A percentile compares a stretch with the other conserved stretches of the same genome.
Conservation (phyloP, 2,888 invertebrate genomes). For the Eueremaeus valkanovi region DNA sequence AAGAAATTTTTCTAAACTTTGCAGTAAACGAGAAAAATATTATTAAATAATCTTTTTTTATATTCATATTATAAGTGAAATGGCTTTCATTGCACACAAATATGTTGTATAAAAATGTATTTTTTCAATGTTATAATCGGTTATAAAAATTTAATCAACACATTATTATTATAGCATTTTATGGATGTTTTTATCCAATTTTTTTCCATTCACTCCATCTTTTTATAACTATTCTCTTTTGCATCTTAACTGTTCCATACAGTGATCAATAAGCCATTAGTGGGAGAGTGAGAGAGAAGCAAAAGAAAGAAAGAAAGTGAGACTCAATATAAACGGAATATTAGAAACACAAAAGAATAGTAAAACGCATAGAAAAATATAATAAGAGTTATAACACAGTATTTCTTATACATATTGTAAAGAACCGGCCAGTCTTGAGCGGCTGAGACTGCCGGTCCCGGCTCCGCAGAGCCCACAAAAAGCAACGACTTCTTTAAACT, state of each 20-base stretch:
- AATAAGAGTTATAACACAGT: not conserved
- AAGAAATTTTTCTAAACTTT: not conserved
- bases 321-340: not conserved
- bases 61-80: too few species aligned
- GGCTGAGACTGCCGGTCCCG: too few species aligned
- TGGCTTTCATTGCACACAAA: not conserved
- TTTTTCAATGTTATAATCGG: not conserved
- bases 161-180: slow-evolving; percentile 19
- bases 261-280: slow-evolving; percentile 35
- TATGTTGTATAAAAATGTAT: slow-evolving; percentile 3
- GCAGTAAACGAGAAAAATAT: not conserved
- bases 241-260: not conserved
- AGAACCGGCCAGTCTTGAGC: too few species aligned
- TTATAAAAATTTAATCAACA: slow-evolving; percentile 34
- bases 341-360: not conserved
- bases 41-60: too few species aligned
- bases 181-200: slow-evolving; percentile 27
- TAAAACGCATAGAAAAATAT: not conserved
- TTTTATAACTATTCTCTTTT: not conserved
- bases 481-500: too few species aligned
- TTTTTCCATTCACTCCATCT: not conserved
- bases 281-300: not conserved
- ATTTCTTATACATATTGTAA: not conserved
- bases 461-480: too few species aligned
- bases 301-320: slow-evolving; percentile 4